Conservation (phyloP, 2,113 vertebrate species). For the Protobothrops flavoviridis region DNA sequence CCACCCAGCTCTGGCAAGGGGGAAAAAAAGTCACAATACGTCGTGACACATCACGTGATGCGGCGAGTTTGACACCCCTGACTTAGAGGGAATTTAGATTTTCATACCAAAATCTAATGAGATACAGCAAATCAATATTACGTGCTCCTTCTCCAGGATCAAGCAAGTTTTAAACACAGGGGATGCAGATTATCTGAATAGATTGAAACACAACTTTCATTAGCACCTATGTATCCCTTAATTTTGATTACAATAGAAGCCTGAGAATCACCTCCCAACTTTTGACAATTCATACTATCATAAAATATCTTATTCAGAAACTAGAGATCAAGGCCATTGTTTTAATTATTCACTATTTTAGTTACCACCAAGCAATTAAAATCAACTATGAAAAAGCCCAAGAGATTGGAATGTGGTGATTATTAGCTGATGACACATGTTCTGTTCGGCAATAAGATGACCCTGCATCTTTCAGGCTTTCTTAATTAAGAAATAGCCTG, state of each 20-base stretch:
- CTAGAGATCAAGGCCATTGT: fast-evolving
- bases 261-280: neutral
- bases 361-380: neutral
- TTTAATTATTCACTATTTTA: neutral
- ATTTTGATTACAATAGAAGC: neutral
- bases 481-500: neutral
- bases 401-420: constrained; percentile 26
- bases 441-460: neutral
- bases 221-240: neutral
- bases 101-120: neutral
- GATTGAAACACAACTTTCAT: neutral
- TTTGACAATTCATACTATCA: neutral
- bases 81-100: neutral
- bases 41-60: too few species aligned
- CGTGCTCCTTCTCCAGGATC: neutral
- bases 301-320: neutral
- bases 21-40: too few species aligned
- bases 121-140: neutral
- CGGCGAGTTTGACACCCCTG: too few species aligned
- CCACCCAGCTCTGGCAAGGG: too few species aligned
- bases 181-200: neutral
- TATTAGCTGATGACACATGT: constrained; percentile 34
- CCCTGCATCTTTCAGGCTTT: neutral
- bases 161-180: neutral
- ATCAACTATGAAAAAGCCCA: neutral